A percentile compares a stretch with the other conserved stretches of the same genome.
phyloP scores from a whole-genome alignment of 2,888 invertebrate species.

The Eretmocerus hayati region DNA sequence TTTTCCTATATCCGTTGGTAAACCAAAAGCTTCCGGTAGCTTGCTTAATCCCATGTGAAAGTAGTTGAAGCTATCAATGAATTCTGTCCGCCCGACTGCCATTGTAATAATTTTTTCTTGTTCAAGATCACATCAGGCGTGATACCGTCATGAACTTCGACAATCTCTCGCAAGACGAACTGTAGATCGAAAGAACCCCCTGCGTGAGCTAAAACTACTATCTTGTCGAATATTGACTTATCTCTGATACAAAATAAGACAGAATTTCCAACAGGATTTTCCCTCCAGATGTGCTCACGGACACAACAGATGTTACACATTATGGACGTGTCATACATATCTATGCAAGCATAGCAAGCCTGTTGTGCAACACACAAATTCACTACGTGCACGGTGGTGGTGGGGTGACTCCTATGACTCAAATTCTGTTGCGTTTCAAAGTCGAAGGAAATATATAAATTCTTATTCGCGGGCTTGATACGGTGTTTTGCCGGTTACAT shows the following conservation, averaged over 20 bases:
- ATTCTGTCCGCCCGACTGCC: neutral
- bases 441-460: neutral
- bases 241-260: neutral
- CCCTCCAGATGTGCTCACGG: neutral
- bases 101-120: neutral
- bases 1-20: neutral
- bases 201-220: neutral
- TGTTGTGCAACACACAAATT: neutral
- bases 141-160: neutral
- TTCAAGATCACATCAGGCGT: neutral
- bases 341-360: neutral
- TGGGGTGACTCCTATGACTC: neutral
- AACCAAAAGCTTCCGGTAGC: neutral
- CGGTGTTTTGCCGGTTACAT: neutral
- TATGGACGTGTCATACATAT: neutral
- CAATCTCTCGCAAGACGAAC: neutral
- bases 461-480: too few relatives aligned
- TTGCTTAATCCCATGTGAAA: neutral
- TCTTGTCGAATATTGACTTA: neutral
- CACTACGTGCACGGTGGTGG: neutral
- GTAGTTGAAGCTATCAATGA: conserved; percentile 1
- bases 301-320: neutral
- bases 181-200: neutral
- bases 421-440: neutral
- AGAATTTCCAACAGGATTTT: neutral